Evolutionary conservation across 2,113 vertebrate genomes (phyloP), one percentile per base, ranked within the genome.

Genomic region (Pituophis catenifer): DNA sequence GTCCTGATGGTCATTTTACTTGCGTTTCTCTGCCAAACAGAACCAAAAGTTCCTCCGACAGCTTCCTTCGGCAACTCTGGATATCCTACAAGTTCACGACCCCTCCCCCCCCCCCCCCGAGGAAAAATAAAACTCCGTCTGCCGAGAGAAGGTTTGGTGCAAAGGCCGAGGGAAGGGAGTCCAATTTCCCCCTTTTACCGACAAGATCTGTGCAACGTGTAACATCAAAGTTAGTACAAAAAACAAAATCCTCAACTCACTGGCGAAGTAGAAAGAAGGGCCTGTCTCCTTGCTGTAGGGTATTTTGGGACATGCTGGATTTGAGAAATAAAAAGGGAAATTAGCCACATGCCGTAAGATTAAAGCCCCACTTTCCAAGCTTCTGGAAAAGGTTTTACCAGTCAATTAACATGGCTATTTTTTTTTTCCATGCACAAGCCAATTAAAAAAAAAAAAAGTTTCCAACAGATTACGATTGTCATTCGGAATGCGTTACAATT

Each of bases 231-330:
- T 98, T 97, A 98, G 96, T 98, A 98, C 97, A 98, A 98, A 48
- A 98, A 98, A 98, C 97, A 88, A 88, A 53, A 88, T 23, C 17
- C 98, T 97, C 97, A 98, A 98, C 98, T 98, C 98, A 98, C 98
- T 98, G 98, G 98, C 98, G 98, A 98, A 98, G 98, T 98, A 98
- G 98, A 98, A 98, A 98, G 98, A 98, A 98, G 98, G 98, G 97
- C 98, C 98, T 98, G 98, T 98, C 98, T 98, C 98, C 98, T 98
- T 98, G 98, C 97, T 98, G 98, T 98, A 98, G 97, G 98, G 98
- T 97, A 98, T 98, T 98, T 98, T 98, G 97, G 98, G 98, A 97
- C 98, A 98, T 98, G 98, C 98, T 98, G 98, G 98, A 98, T 98
- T 98, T 98, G 97, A 98, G 97, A 98, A 98, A 98, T 97, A 98